Conservation (phyloP, 2,888 invertebrate species). For the Brenthis daphne region DNA sequence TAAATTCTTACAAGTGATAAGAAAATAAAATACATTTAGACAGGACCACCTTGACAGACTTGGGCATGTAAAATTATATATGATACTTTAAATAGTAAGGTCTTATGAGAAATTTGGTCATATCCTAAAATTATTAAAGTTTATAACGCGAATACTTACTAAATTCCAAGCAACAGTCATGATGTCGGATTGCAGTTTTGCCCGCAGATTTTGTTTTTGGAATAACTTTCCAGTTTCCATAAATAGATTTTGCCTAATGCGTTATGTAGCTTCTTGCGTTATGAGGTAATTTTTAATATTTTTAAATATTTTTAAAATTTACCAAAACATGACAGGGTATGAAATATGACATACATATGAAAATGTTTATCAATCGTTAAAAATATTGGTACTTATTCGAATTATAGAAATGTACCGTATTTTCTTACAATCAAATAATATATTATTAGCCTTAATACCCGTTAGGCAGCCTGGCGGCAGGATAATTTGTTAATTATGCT, state of each 20-base stretch:
- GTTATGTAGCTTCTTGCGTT: slow-evolving; percentile 1
- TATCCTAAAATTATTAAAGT: slow-evolving; percentile 27
- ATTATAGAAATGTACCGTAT: slow-evolving; percentile 3
- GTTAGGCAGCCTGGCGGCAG: no score
- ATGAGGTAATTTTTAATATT: background rate
- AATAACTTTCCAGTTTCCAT: background rate
- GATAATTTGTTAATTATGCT: no score
- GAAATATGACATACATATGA: background rate
- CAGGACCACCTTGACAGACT: slow-evolving; percentile 36
- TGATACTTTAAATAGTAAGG: slow-evolving; percentile 35
- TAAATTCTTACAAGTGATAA: slow-evolving; percentile 36
- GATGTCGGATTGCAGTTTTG: slow-evolving; percentile 4
- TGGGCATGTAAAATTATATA: slow-evolving; percentile 34
- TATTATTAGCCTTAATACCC: no score
- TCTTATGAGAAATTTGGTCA: slow-evolving; percentile 32
- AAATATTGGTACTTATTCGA: background rate
- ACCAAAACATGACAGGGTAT: background rate
- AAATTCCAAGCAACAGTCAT: slow-evolving; percentile 16
- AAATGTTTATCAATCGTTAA: background rate
- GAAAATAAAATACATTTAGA: slow-evolving; percentile 33
- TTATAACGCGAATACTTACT: slow-evolving; percentile 17
- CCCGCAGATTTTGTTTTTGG: background rate
- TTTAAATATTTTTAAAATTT: background rate
- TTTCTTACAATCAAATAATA: no score
- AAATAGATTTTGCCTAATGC: background rate